These are phyloP conservation scores for Drosophila stalkeri DNA, from an alignment of 2,888 invertebrate species.

Conservation along the genomic window DNA sequence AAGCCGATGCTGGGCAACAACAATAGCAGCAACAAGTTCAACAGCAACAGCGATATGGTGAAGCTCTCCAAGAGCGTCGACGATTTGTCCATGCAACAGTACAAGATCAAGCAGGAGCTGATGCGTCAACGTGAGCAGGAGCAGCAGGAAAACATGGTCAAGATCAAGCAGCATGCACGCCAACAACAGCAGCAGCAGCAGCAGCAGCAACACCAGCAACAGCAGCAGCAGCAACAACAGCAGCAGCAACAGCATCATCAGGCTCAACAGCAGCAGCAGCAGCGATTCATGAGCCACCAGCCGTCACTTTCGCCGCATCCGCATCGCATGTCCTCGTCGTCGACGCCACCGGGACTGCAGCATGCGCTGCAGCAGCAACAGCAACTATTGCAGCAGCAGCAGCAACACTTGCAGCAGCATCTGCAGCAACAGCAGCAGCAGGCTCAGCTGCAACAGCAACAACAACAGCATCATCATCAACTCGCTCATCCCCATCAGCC, in stretches of 20 bases:
- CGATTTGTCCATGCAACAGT: conserved; percentile 81
- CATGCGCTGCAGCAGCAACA: conserved; percentile 78
- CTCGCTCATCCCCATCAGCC: conserved; percentile 68
- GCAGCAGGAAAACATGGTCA: conserved; percentile 83
- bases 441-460: conserved; percentile 56
- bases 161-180: conserved; percentile 82
- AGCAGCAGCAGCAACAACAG: conserved; percentile 67
- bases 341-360: conserved; percentile 70
- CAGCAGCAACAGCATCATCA: conserved; percentile 76
- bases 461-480: conserved; percentile 70
- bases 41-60: conserved; percentile 75
- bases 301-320: conserved; percentile 73
- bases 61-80: conserved; percentile 83
- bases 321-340: conserved; percentile 69
- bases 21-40: conserved; percentile 76
- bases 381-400: conserved; percentile 66
- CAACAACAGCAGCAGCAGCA: conserved; percentile 81
- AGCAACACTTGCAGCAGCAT: conserved; percentile 57
- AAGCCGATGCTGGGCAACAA: conserved; percentile 80
- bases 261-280: conserved; percentile 68
- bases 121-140: conserved; percentile 82
- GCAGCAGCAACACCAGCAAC: conserved; percentile 61
- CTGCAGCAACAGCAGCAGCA: conserved; percentile 73
- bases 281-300: conserved; percentile 71
- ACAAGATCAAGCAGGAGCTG: conserved; percentile 80